Conservation (phyloP, 1,140 invertebrate genomes). For the Geopemphigus sp. region DNA sequence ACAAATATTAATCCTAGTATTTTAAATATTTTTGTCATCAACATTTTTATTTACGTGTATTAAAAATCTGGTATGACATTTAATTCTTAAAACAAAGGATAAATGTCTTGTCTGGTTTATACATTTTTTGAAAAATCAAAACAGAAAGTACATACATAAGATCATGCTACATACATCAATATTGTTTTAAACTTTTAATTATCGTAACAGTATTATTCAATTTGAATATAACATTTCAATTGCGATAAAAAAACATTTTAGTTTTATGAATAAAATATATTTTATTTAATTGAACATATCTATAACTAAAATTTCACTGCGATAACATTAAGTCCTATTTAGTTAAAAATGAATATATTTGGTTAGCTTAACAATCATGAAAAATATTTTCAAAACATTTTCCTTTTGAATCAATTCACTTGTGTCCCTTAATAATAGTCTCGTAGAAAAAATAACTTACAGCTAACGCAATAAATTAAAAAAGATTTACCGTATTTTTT, state of each 20-base stretch:
- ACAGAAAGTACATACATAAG: no score
- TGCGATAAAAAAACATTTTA: not conserved
- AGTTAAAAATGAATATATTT: slow-evolving; percentile 32
- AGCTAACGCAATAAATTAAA: not conserved
- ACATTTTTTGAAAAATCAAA: no score
- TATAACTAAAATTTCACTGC: slow-evolving; percentile 38
- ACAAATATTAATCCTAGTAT: no score
- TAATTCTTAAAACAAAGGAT: no score
- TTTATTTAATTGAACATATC: slow-evolving; percentile 23
- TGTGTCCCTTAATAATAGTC: slow-evolving; percentile 11
- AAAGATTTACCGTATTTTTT: not conserved
- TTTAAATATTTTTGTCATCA: no score
- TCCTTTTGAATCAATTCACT: not conserved
- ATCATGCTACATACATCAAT: no score
- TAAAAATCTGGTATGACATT: no score
- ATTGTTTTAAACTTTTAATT: no score
- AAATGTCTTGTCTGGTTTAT: no score
- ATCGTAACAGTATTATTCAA: not conserved
- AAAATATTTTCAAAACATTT: slow-evolving; percentile 18
- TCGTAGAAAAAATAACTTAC: slow-evolving; percentile 16
- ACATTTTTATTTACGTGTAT: no score
- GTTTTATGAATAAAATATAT: slow-evolving; percentile 43
- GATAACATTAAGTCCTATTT: slow-evolving; percentile 23
- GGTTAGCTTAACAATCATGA: slow-evolving; percentile 35
- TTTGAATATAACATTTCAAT: not conserved